Evolutionary conservation across 2,888 invertebrate species (phyloP), one percentile per base, ranked within the genome.

Genomic region (Eustalomyia histrio): DNA sequence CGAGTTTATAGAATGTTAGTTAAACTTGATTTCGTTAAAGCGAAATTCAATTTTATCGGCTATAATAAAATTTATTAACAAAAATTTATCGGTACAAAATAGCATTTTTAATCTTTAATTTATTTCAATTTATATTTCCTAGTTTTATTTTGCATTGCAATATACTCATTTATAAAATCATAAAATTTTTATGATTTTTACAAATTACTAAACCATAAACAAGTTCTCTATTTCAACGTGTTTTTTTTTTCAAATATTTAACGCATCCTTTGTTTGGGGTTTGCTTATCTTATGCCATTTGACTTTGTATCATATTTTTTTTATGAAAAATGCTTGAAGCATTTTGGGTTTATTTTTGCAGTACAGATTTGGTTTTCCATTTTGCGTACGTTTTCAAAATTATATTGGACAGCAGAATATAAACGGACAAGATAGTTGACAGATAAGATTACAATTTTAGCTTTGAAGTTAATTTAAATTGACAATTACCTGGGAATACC

Each of bases 391-490:
- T 50, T 16, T n/a, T 8, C 39, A 43, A 21, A 55, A 16, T 1
- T 24, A 16, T 55, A 68, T 16, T 61, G 61, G 65, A 78, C 65
- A 67, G 55, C 8, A 55, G 47, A 78, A 75, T 65, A 63, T 53
- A 72, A 82, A 69, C 35, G 68, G 68, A 76, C 63, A 76, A 63
- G 72, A 76, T 61, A 76, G 63, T 60, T 82, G 79, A 79, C 82
- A 82, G 78, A 75, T 73, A 69, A 82, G 76, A 73, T 79, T 76
- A 79, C 79, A 71, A 75, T 52, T 52, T 67, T 79, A 68, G 63
- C 67, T 79, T 71, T 81, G 78, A 81, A 57, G 81, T 75, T 81
- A 78, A 81, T 81, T 65, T 74, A 71, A 81, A 81, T 78, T 81
- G 81, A 78, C 78, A 81, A 69, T 71, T 71, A 60, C 74, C 65